Evolutionary conservation across 2,113 vertebrate species (phyloP).

Genomic region (Atlantisia rogersi): DNA sequence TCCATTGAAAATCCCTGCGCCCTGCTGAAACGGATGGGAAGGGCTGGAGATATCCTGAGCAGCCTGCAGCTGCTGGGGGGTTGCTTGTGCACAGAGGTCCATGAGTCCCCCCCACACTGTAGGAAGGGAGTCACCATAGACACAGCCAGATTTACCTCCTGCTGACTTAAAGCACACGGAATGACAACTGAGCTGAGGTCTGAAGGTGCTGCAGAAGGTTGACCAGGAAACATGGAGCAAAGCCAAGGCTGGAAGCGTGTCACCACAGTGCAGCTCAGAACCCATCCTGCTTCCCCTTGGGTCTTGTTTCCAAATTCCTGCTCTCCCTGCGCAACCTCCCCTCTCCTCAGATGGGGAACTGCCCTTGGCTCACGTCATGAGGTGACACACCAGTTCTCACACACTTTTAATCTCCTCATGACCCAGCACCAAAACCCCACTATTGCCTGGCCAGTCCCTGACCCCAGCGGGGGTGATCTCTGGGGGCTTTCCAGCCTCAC

Average conservation of each 20-base stretch:
- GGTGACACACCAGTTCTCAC: neutral
- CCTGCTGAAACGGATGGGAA: neutral
- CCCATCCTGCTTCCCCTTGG: neutral
- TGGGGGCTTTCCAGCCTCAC: neutral
- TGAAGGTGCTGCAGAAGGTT: neutral
- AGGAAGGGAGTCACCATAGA: neutral
- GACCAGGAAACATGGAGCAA: neutral
- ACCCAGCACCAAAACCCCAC: neutral
- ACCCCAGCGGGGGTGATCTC: too few species aligned
- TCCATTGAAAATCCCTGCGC: neutral
- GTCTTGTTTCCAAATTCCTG: too few species aligned
- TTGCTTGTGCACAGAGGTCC: neutral
- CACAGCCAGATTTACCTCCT: neutral
- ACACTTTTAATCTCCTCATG: neutral
- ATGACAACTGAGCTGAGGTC: neutral
- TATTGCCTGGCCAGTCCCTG: neutral
- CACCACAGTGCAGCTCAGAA: neutral
- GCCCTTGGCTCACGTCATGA: neutral
- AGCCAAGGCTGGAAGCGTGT: neutral
- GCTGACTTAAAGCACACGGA: neutral
- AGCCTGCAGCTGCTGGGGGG: neutral
- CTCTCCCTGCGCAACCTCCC: neutral
- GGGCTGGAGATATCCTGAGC: neutral
- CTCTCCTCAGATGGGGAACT: neutral
- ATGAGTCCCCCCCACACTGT: fast-evolving